A percentile compares a stretch with the other conserved stretches of the same genome.
These are phyloP conservation scores for Blennius ocellaris DNA, from an alignment of 2,113 vertebrate genomes.

Conservation along the genomic window DNA sequence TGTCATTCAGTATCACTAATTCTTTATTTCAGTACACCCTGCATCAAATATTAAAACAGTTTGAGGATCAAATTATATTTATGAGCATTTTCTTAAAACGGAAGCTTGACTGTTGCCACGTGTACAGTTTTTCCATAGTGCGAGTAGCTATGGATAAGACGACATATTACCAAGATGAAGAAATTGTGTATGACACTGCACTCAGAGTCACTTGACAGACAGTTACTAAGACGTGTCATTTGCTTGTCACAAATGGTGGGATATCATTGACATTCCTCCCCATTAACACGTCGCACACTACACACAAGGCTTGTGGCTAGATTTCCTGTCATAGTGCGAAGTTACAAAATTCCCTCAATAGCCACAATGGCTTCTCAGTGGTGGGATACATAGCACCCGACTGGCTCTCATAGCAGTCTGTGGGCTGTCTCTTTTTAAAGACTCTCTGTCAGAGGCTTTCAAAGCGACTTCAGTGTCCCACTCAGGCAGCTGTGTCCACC, in stretches of 20 bases:
- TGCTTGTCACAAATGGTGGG: not conserved
- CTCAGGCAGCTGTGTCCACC: conserved; percentile 61
- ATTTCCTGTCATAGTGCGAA: conserved; percentile 16
- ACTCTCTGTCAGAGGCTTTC: conserved; percentile 35
- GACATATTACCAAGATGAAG: not conserved
- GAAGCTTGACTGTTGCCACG: too few species aligned
- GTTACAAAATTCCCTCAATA: conserved; percentile 31
- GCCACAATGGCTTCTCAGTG: conserved; percentile 20
- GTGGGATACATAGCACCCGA: conserved; percentile 6
- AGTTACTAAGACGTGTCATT: conserved; percentile 23
- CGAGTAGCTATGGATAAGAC: too few species aligned
- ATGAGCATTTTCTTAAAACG: too few species aligned
- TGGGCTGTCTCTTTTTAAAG: conserved; percentile 37
- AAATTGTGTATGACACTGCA: not conserved
- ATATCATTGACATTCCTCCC: conserved; percentile 13
- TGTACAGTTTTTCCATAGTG: too few species aligned
- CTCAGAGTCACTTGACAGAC: conserved; percentile 17
- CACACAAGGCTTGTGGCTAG: conserved; percentile 2
- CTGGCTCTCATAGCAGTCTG: conserved; percentile 27
- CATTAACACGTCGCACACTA: conserved; percentile 22
- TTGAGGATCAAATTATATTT: too few species aligned
- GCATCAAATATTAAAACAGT: too few species aligned
- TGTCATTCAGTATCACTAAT: too few species aligned
- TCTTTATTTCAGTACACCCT: too few species aligned
- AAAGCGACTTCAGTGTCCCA: conserved; percentile 54